phyloP scores from a whole-genome alignment of 2,888 invertebrate genomes.

The Orchestes rusci region DNA sequence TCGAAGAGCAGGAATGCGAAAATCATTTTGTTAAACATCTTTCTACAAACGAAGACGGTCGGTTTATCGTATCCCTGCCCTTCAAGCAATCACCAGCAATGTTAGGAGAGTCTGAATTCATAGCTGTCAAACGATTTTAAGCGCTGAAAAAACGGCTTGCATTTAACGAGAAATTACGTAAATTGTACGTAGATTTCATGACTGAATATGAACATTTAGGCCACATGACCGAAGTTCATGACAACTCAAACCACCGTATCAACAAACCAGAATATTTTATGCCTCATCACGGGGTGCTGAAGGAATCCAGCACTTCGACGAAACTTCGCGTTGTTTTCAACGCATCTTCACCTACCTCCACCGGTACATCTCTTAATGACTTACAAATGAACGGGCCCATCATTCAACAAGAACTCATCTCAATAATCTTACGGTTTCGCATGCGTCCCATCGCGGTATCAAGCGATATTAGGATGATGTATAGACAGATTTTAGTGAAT shows the following conservation, averaged over 20 bases:
- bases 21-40: constrained; percentile 10
- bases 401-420: constrained; percentile 17
- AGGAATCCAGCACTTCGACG: constrained; percentile 15
- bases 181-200: constrained; percentile 14
- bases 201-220: constrained; percentile 14
- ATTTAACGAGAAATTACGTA: constrained; percentile 1
- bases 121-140: constrained; percentile 15
- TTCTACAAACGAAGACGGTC: constrained; percentile 6
- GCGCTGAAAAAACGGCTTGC: constrained; percentile 9
- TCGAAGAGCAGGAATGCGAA: constrained; percentile 19
- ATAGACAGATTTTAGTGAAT: constrained; percentile 12
- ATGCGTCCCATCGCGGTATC: constrained; percentile 10
- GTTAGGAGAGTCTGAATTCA: constrained; percentile 16
- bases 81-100: constrained; percentile 10
- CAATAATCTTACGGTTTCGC: constrained; percentile 17
- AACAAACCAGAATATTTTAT: constrained; percentile 4
- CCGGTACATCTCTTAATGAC: constrained; percentile 23
- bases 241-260: too few species aligned
- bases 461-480: constrained; percentile 19
- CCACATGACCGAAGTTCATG: constrained; percentile 13
- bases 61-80: constrained; percentile 14
- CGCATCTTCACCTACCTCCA: constrained; percentile 10
- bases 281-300: constrained; percentile 18
- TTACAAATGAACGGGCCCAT: constrained; percentile 15
- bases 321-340: constrained; percentile 21